Percentiles rank a stretch among this genome's conserved stretches.
Evolutionary conservation across 2,113 vertebrate genomes (phyloP).

Genomic region (Neogobius melanostomus): DNA sequence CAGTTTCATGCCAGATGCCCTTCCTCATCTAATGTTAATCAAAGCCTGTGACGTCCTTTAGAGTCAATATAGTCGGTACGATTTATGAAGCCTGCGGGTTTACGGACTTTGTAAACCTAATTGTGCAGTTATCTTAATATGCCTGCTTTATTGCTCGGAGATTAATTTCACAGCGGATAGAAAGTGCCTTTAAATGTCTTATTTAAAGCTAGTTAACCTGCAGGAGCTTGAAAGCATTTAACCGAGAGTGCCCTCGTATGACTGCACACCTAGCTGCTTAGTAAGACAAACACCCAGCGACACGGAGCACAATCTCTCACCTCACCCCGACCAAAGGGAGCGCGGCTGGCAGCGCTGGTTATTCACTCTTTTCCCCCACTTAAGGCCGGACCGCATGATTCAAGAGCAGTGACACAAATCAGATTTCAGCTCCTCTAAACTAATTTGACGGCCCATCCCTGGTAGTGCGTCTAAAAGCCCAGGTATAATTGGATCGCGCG

Average conservation of each 20-base stretch:
- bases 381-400: conserved; percentile 54
- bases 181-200: neutral
- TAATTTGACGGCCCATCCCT: conserved; percentile 63
- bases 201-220: neutral
- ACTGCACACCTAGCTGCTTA: neutral
- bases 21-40: no score
- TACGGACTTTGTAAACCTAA: neutral
- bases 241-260: neutral
- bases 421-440: conserved; percentile 63
- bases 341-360: conserved; percentile 20
- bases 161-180: neutral
- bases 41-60: no score
- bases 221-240: neutral
- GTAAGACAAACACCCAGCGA: conserved; percentile 18
- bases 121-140: neutral
- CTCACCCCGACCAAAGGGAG: conserved; percentile 20
- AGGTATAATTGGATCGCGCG: conserved; percentile 66
- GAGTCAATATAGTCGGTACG: neutral
- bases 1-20: no score
- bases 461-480: conserved; percentile 59
- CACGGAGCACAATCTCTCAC: conserved; percentile 11
- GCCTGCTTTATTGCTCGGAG: neutral
- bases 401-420: conserved; percentile 65
- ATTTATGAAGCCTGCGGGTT: neutral
- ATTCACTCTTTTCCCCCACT: conserved; percentile 53